Evolutionary conservation across 1,140 invertebrate species (phyloP).

Genomic region (Bombus superbus): DNA sequence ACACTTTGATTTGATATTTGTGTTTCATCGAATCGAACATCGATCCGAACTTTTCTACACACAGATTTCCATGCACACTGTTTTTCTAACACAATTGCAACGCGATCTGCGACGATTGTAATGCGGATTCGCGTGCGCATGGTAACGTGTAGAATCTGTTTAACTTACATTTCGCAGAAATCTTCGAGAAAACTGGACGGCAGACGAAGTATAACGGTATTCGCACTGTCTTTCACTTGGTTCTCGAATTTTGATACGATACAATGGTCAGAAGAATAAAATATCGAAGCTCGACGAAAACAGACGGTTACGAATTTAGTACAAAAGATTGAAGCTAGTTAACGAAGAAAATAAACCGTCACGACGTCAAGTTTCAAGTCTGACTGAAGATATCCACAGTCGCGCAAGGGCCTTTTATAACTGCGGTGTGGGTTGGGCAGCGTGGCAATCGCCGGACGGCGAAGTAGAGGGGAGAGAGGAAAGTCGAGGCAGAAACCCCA

Average conservation of each 20-base stretch:
- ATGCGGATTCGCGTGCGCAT: not conserved
- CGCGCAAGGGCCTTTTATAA: constrained; percentile 62
- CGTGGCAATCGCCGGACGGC: not conserved
- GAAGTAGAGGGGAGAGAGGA: constrained; percentile 19
- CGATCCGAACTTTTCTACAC: not conserved
- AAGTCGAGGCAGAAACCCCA: constrained; percentile 30
- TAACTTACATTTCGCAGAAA: constrained; percentile 42
- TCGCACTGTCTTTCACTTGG: constrained; percentile 48
- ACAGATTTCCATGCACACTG: not conserved
- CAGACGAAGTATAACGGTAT: constrained; percentile 15
- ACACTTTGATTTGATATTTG: not conserved
- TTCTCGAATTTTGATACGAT: constrained; percentile 4
- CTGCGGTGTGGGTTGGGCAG: constrained; percentile 50
- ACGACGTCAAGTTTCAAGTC: constrained; percentile 26
- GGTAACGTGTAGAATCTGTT: not conserved
- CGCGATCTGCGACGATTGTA: not conserved
- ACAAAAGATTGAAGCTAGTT: not conserved
- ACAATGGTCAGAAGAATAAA: not conserved
- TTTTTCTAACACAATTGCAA: not conserved
- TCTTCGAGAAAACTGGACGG: constrained; percentile 26
- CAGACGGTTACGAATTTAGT: not conserved
- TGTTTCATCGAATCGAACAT: not conserved
- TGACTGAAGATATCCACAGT: constrained; percentile 59
- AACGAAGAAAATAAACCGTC: not conserved
- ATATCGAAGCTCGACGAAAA: not conserved